phyloP scores from a whole-genome alignment of 2,797 vertebrate genomes.

The Loris lydekkerianus region DNA sequence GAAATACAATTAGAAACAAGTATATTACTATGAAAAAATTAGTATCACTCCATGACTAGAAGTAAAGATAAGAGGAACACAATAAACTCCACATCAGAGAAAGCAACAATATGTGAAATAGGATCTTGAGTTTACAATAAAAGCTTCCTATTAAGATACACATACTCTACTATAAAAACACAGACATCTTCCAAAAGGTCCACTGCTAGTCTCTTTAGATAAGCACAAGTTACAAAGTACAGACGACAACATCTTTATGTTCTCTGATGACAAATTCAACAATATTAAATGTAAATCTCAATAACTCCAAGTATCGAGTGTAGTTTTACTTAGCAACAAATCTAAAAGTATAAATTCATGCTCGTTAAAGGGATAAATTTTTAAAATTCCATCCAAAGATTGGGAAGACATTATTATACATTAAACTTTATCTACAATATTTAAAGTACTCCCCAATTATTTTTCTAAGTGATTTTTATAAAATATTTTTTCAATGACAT shows the following conservation, averaged over 20 bases:
- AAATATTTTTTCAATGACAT: slow-evolving; percentile 33
- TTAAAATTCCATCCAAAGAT: slow-evolving; percentile 49
- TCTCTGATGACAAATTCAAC: slow-evolving; percentile 76
- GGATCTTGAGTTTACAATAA: slow-evolving; percentile 52
- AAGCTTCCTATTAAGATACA: slow-evolving; percentile 42
- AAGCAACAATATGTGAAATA: slow-evolving; percentile 58
- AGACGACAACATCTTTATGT: slow-evolving; percentile 77
- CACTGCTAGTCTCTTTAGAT: slow-evolving; percentile 69
- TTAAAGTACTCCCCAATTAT: slow-evolving; percentile 50
- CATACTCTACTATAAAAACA: slow-evolving; percentile 56
- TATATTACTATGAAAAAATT: slow-evolving; percentile 81
- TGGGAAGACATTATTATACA: slow-evolving; percentile 63
- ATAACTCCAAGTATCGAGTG: slow-evolving; percentile 63
- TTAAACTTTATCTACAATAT: slow-evolving; percentile 63
- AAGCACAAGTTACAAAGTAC: slow-evolving; percentile 63
- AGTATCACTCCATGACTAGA: slow-evolving; percentile 69
- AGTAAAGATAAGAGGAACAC: slow-evolving; percentile 47
- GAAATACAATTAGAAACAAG: slow-evolving; percentile 76
- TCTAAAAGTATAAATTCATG: slow-evolving; percentile 75
- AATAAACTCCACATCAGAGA: slow-evolving; percentile 60
- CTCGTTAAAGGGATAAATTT: slow-evolving; percentile 62
- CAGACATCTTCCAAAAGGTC: slow-evolving; percentile 52
- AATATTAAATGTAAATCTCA: slow-evolving; percentile 70
- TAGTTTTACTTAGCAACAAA: slow-evolving; percentile 73
- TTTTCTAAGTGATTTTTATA: slow-evolving; percentile 49